Percentiles rank a stretch among this genome's conserved stretches.
Evolutionary conservation across 2,797 vertebrate species (phyloP).

Genomic region (Danio jaintianensis): DNA sequence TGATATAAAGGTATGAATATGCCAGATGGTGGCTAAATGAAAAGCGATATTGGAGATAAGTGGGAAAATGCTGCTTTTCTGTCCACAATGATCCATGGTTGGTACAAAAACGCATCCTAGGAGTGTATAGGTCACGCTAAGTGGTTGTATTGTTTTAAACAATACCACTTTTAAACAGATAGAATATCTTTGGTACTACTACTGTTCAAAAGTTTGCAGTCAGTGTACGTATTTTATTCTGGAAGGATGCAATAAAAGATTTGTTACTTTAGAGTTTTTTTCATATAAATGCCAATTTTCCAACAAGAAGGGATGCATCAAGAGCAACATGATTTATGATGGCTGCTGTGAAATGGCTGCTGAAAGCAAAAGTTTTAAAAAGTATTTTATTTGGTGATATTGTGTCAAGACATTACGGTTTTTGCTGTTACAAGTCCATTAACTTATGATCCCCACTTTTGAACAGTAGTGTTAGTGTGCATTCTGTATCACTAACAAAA

Average conservation of each 20-base stretch:
- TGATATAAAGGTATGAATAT: constrained; percentile 13
- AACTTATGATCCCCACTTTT: not conserved
- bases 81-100: not conserved
- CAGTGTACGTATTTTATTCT: not conserved
- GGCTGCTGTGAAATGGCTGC: not conserved
- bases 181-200: not conserved
- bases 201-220: not conserved
- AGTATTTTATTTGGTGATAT: not conserved
- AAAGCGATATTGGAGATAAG: not conserved
- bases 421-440: not conserved
- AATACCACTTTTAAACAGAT: not conserved
- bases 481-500: constrained; percentile 10
- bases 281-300: not conserved
- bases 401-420: not conserved
- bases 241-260: not conserved
- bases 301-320: no score
- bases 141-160: constrained; percentile 7
- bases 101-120: not conserved
- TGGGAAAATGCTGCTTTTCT: constrained; percentile 11
- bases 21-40: not conserved
- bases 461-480: not conserved
- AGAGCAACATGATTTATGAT: not conserved
- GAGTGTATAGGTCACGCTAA: not conserved
- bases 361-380: not conserved
- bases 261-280: not conserved